A percentile compares a stretch with the other conserved stretches of the same genome.
Evolutionary conservation across 2,888 invertebrate genomes (phyloP).

Genomic region (Peribatodes rhomboidaria): DNA sequence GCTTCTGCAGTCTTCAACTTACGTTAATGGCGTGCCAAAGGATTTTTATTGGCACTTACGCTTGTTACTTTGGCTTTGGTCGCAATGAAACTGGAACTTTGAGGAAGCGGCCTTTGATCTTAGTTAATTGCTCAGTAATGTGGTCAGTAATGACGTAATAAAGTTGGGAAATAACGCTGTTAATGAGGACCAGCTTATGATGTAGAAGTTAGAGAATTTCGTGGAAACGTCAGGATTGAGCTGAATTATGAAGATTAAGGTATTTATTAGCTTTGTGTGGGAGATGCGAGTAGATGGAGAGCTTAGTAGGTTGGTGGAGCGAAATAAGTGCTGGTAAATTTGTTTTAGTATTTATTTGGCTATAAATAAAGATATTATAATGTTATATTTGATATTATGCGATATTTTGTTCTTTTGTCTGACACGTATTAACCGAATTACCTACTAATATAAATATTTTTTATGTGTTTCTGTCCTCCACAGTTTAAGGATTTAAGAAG

Average conservation of each 20-base stretch:
- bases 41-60: slow-evolving; percentile 62
- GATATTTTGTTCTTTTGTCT: no score
- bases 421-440: no score
- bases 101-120: slow-evolving; percentile 48
- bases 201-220: slow-evolving; percentile 8
- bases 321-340: not conserved
- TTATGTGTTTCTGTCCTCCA: no score
- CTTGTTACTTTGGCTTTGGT: slow-evolving; percentile 50
- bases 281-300: no score
- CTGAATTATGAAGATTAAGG: slow-evolving; percentile 8
- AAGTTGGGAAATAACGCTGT: slow-evolving; percentile 43
- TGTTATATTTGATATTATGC: no score
- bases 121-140: slow-evolving; percentile 53
- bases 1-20: slow-evolving; percentile 51
- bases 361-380: not conserved
- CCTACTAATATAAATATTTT: no score
- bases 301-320: not conserved
- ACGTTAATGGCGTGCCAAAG: slow-evolving; percentile 61
- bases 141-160: slow-evolving; percentile 43
- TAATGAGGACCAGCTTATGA: slow-evolving; percentile 31
- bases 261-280: not conserved
- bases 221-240: not conserved
- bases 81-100: slow-evolving; percentile 45
- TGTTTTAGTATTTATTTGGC: not conserved
- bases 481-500: no score